Evolutionary conservation across 2,797 vertebrate genomes (phyloP), one percentile per base, ranked within the genome.

Genomic region (Chaetodon trifasciatus): DNA sequence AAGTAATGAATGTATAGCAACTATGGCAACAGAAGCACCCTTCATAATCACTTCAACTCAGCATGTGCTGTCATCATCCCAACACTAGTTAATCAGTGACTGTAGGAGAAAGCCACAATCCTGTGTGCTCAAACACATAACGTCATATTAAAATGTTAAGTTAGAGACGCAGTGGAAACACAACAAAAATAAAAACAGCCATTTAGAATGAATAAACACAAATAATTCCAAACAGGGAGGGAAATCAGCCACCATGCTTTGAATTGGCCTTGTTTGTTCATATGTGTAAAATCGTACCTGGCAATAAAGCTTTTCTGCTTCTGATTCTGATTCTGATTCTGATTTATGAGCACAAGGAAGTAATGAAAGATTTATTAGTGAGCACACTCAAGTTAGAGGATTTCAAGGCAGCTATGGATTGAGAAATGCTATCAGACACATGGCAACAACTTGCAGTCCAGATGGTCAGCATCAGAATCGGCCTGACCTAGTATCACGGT

Each of bases 401-500:
- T 72, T 77, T 77, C 37, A 32, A 32, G 56, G 66, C 78, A 50
- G 60, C 37, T 52, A 24, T 6, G 60, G 40, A 53, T 70, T 75
- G 53, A 77, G 56, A 78, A 77, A 76, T 63, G 16, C 52, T 42
- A 57, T 81, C 57, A 79, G 46, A 57, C 63, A 79, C 16, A 52
- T 64, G 65, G 50, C 64, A 81, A 62, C 66, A 69, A 47, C 60
- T 47, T 50, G 60, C 46, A 69, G 66, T 55, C 52, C 52, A 44
- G 79, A 72, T 82, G 76, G 69, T 69, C 79, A 61, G 73, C 62
- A 40, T 0, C 23, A 21, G 78, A 67, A 67, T 55, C 24, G 3
- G 24, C 16, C 53, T 84, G 77, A 88, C 73, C 84, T 71, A 63
- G 82, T 71, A 75, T 78, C 58, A 77, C 35, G 16, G 82, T 81